Conservation (phyloP, 2,797 vertebrate species). For the Acrocephalus scirpaceus region DNA sequence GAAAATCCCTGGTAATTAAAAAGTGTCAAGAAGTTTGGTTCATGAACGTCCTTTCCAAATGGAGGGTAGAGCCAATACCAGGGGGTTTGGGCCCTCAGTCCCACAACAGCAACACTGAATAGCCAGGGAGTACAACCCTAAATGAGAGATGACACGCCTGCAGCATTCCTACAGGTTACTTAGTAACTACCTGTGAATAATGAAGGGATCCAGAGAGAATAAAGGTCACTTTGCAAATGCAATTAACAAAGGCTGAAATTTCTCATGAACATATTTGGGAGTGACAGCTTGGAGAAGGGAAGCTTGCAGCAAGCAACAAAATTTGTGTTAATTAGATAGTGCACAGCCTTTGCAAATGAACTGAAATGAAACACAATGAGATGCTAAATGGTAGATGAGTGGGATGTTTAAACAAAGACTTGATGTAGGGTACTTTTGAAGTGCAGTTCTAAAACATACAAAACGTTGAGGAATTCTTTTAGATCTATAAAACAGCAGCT, state of each 20-base stretch:
- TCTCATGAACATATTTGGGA: background rate
- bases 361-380: constrained; percentile 12
- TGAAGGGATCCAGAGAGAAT: background rate
- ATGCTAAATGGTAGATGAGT: constrained; percentile 9
- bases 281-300: background rate
- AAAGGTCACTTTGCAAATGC: constrained; percentile 32
- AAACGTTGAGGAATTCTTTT: constrained; percentile 11
- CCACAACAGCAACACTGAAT: rapidly evolving
- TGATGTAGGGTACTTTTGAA: background rate
- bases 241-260: constrained; percentile 28
- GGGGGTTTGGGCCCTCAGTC: rapidly evolving
- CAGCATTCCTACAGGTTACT: constrained; percentile 8
- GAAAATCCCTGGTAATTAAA: background rate
- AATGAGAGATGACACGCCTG: background rate
- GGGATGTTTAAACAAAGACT: constrained; percentile 39
- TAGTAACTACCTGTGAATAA: constrained; percentile 55
- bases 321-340: constrained; percentile 23
- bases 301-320: background rate
- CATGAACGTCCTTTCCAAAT: background rate
- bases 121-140: background rate
- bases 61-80: background rate
- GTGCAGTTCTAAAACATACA: background rate
- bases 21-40: background rate
- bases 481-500: background rate
- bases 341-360: background rate